Evolutionary conservation across 53 echinoderm and acorn worm species (phyloP).

Genomic region (Mesocentrotus franciscanus): DNA sequence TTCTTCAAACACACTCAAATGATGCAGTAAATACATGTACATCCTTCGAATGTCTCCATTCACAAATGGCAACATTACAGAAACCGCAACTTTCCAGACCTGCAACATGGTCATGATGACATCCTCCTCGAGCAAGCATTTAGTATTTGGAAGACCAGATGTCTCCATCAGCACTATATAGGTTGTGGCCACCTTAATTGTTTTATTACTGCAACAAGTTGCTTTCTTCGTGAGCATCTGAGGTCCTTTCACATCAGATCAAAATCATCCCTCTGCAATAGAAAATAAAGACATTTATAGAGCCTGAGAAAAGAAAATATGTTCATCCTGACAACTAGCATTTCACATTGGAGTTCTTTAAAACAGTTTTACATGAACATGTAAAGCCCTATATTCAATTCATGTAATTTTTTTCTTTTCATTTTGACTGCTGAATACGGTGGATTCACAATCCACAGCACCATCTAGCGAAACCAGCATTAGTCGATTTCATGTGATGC

Average conservation of each 20-base stretch:
- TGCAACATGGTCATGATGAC: neutral
- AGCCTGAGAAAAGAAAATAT: too few relatives aligned
- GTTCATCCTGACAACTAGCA: too few relatives aligned
- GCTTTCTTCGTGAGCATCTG: neutral
- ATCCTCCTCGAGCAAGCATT: neutral
- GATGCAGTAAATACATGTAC: slow-evolving; percentile 5
- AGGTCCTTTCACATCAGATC: slow-evolving; percentile 34
- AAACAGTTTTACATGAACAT: too few relatives aligned
- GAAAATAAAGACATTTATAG: neutral
- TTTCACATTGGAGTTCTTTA: too few relatives aligned
- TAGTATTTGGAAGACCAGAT: neutral
- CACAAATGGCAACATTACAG: neutral
- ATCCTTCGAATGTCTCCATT: neutral
- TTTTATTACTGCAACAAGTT: neutral
- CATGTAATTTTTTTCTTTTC: too few relatives aligned
- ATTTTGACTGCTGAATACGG: too few relatives aligned
- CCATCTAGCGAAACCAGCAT: too few relatives aligned
- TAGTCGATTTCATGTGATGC: too few relatives aligned
- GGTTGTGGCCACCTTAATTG: neutral
- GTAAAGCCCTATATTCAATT: too few relatives aligned
- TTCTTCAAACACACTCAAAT: neutral
- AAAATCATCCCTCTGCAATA: slow-evolving; percentile 46
- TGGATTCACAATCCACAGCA: too few relatives aligned
- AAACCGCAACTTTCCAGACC: neutral
- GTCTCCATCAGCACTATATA: neutral